These are phyloP conservation scores for Ophthalmolycus amberensis DNA, from an alignment of 2,113 vertebrate genomes.

Conservation along the genomic window DNA sequence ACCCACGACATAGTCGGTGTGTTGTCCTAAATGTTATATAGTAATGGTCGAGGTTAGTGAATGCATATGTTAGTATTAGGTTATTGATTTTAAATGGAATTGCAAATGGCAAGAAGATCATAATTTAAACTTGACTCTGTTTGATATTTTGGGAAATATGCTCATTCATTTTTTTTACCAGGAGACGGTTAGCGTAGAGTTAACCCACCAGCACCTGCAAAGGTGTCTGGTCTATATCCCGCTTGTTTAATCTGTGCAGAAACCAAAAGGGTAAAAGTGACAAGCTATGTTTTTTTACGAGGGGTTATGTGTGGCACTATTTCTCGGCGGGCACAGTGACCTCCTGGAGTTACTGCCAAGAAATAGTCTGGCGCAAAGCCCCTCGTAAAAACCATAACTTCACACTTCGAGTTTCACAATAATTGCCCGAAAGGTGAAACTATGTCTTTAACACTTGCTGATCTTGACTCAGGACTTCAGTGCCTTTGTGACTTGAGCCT, in stretches of 20 bases:
- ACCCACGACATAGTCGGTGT: not conserved
- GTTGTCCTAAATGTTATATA: not conserved
- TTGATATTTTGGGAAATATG: not conserved
- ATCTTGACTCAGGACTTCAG: not conserved
- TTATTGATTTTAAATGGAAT: not conserved
- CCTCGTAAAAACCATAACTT: not conserved
- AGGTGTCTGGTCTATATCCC: not conserved
- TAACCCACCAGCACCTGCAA: not conserved
- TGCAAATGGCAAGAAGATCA: not conserved
- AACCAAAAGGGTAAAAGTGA: not conserved
- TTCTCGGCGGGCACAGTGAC: not conserved
- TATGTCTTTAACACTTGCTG: slow-evolving; percentile 2
- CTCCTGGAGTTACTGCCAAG: slow-evolving; percentile 1
- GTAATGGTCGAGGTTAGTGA: not conserved
- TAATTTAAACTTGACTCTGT: not conserved
- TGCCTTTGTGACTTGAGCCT: not conserved
- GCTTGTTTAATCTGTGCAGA: not conserved
- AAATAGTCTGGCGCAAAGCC: slow-evolving; percentile 3
- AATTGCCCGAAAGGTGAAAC: slow-evolving; percentile 5
- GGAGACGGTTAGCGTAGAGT: slow-evolving; percentile 3
- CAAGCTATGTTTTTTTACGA: not conserved
- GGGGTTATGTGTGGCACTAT: not conserved
- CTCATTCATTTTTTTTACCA: not conserved
- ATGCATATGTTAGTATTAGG: not conserved
- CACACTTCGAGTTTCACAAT: not conserved